Evolutionary conservation across 2,888 invertebrate genomes (phyloP).

Genomic region (Congeria kusceri): DNA sequence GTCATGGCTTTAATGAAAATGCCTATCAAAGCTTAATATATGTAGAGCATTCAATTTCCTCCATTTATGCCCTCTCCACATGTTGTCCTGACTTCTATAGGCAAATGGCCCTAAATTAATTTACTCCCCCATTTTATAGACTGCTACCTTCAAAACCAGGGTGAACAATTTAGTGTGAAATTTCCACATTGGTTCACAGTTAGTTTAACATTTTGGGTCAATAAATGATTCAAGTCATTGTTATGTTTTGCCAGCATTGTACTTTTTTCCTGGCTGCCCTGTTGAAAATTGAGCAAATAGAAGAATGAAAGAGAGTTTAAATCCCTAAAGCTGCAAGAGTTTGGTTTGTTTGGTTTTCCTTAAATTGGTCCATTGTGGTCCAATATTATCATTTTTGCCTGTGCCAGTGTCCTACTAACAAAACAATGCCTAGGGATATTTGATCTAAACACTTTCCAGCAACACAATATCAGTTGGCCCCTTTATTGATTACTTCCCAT

Average conservation of each 20-base stretch:
- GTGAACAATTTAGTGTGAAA: not conserved
- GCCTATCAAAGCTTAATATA: not conserved
- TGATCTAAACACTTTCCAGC: conserved; percentile 28
- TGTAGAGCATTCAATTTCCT: not conserved
- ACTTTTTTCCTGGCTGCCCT: too few species aligned
- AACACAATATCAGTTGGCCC: conserved; percentile 6
- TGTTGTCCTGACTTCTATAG: not conserved
- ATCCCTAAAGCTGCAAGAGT: conserved; percentile 7
- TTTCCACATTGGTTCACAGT: conserved; percentile 4
- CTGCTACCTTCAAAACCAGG: not conserved
- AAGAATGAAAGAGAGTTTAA: not conserved
- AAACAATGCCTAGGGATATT: conserved; percentile 39
- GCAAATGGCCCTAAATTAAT: not conserved
- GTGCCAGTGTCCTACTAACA: not conserved
- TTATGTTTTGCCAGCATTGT: too few species aligned
- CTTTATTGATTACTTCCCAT: conserved; percentile 40
- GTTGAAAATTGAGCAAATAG: not conserved
- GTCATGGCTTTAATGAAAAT: not conserved
- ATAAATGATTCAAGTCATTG: not conserved
- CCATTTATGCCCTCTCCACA: not conserved
- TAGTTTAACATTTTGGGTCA: not conserved
- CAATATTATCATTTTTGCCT: conserved; percentile 29
- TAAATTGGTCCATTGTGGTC: conserved; percentile 39
- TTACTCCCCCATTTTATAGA: conserved; percentile 1
- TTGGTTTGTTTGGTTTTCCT: conserved; percentile 36